Evolutionary conservation across 92 coral and sea anemone species (phyloP).

Genomic region (Epizoanthus rinbou): DNA sequence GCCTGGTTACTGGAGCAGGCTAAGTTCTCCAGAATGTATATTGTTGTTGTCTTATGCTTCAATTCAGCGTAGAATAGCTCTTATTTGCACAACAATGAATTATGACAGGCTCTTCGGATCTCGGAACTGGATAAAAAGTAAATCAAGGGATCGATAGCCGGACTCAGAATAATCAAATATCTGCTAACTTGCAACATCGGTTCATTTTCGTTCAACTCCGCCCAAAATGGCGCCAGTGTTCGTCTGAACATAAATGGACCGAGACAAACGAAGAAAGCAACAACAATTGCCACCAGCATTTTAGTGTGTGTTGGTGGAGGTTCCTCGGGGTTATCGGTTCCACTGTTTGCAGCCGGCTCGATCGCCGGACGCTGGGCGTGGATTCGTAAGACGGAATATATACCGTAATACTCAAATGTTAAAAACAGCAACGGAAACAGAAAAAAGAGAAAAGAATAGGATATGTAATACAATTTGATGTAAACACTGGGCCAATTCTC

Average conservation of each 20-base stretch:
- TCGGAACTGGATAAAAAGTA: background rate
- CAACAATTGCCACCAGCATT: background rate
- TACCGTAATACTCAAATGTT: background rate
- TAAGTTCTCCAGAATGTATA: too few species aligned
- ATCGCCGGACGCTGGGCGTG: background rate
- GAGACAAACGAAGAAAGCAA: background rate
- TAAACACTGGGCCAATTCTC: background rate
- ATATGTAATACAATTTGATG: background rate
- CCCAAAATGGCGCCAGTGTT: background rate
- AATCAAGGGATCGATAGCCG: constrained; percentile 3
- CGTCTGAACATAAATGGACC: constrained; percentile 6
- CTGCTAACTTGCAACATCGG: background rate
- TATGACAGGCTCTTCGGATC: background rate
- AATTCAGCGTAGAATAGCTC: too few species aligned
- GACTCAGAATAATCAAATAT: background rate
- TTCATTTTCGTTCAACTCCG: background rate
- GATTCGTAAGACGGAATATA: background rate
- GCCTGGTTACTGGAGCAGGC: too few species aligned
- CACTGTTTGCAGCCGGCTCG: background rate
- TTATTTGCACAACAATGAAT: background rate
- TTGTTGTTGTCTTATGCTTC: too few species aligned
- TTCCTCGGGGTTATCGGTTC: background rate
- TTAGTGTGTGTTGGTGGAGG: background rate
- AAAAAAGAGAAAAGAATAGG: background rate
- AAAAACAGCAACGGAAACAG: background rate